A percentile compares a stretch with the other conserved stretches of the same genome.
These are phyloP conservation scores for Limonius californicus DNA, from an alignment of 1,140 invertebrate species.

Conservation along the genomic window DNA sequence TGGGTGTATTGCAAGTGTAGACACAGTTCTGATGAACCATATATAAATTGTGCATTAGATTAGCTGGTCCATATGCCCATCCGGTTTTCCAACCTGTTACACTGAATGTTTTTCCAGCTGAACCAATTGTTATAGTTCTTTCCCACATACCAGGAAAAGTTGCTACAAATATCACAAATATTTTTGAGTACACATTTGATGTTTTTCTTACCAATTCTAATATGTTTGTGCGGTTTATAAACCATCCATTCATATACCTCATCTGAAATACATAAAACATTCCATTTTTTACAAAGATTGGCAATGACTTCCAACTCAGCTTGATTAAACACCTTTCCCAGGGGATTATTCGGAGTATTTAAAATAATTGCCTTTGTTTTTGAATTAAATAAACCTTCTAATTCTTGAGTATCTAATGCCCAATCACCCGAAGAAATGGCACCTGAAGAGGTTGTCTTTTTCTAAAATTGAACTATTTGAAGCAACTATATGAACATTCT, in stretches of 20 bases:
- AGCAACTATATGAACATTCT: too few species aligned
- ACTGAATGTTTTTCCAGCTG: conserved; percentile 96
- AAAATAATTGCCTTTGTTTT: conserved; percentile 95
- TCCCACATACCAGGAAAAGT: conserved; percentile 98
- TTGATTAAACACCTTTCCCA: conserved; percentile 83
- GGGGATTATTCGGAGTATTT: conserved; percentile 95
- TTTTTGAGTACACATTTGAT: too few species aligned
- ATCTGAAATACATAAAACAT: conserved; percentile 89
- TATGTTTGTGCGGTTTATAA: conserved; percentile 79
- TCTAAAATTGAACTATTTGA: too few species aligned
- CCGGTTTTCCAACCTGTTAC: conserved; percentile 97
- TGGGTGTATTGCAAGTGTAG: conserved; percentile 85
- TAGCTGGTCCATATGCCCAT: conserved; percentile 90
- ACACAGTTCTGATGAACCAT: conserved; percentile 93
- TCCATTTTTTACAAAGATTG: conserved; percentile 85
- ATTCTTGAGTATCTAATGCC: conserved; percentile 79
- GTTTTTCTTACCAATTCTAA: conserved; percentile 40
- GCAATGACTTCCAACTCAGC: conserved; percentile 78
- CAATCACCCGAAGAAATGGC: conserved; percentile 75
- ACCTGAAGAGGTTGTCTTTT: too few species aligned
- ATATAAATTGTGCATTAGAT: conserved; percentile 76
- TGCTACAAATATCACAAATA: too few species aligned
- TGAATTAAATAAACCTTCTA: conserved; percentile 77
- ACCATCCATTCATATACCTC: conserved; percentile 99
- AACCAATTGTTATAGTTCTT: conserved; percentile 94